Base-by-base conservation (phyloP, 2,888 invertebrate species). In the Luperina nickerlii region DNA sequence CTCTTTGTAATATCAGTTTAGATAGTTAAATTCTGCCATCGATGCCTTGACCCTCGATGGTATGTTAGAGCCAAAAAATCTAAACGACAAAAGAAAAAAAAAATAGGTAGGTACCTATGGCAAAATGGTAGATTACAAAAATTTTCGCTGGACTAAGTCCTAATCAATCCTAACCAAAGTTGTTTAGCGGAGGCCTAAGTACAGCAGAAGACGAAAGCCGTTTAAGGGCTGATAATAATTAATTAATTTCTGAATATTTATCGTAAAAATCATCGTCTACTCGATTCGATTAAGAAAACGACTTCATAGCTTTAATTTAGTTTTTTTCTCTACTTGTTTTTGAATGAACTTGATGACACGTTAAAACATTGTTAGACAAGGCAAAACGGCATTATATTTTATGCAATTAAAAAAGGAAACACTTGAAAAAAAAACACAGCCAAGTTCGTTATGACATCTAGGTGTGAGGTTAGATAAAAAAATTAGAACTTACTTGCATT, bases 391-490 rank as follows among this genome's bases (percentile, higher is more conserved):
- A 60, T 57, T 63, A 38, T 74, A 78, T 74, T 84, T 62, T 67
- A 78, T 71, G 70, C 63, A 74, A 78, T 78, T 70, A 72, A n/a
- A 76, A 63, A 27, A 66, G 13, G 32, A 62, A 73, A 77, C 1
- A 7, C 18, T 27, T 42, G 42, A 57, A n/a, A 54, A 54, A 60
- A 82, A 84, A 68, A 42, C 15, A 18, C 15, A 72, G 73, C 63
- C 63, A 77, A 75, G 74, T 83, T 82, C 70, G 73, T 71, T 74
- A 76, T n/a, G n/a, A 70, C 66, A 67, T 54, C 20, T 42, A 77
- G 74, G 79, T 76, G 85, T 75, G 74, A 66, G 27, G 48, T 73
- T 45, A 24, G 8, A 76, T 51, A 69, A 68, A 85, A 85, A 79
- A 85, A 72, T 1, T 13, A 0, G 45, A 65, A 74, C 11, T 69